Conservation (phyloP, 2,113 vertebrate genomes). For the Sinocyclocheilus anophthalmus region DNA sequence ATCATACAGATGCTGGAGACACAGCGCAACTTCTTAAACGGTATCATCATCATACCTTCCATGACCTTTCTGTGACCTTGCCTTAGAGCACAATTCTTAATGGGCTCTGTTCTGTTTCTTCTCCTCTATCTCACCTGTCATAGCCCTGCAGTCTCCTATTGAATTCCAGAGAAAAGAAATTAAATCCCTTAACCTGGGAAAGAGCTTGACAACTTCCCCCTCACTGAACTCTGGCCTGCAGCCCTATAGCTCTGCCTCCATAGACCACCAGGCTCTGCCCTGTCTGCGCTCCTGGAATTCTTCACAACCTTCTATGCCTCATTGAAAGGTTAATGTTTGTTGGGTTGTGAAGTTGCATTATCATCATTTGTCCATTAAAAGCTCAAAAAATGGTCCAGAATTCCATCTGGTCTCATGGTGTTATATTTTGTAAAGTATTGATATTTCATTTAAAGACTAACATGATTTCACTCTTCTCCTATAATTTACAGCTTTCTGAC, state of each 20-base stretch:
- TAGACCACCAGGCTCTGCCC: conserved; percentile 72
- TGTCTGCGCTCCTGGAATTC: conserved; percentile 73
- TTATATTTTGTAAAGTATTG: too few species aligned
- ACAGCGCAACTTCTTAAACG: conserved; percentile 90
- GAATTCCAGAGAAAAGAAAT: conserved; percentile 87
- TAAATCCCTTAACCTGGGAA: conserved; percentile 83
- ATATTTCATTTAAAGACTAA: neutral
- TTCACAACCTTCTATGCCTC: conserved; percentile 75
- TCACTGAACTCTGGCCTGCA: conserved; percentile 58
- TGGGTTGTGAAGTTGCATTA: neutral
- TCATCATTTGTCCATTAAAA: too few species aligned
- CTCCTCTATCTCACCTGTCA: neutral
- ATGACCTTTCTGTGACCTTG: neutral
- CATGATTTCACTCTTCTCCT: neutral
- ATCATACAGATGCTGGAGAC: conserved; percentile 86
- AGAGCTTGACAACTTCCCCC: conserved; percentile 65
- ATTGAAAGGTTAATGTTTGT: conserved; percentile 54
- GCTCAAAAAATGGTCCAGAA: too few species aligned
- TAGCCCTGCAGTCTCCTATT: conserved; percentile 80
- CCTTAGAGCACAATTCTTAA: neutral
- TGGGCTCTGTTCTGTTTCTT: conserved; percentile 15
- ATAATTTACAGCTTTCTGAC: neutral
- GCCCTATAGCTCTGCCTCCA: conserved; percentile 73
- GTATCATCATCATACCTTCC: conserved; percentile 60
- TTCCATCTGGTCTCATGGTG: too few species aligned